phyloP scores from a whole-genome alignment of 2,888 invertebrate genomes.

The Eupithecia pulchellata region DNA sequence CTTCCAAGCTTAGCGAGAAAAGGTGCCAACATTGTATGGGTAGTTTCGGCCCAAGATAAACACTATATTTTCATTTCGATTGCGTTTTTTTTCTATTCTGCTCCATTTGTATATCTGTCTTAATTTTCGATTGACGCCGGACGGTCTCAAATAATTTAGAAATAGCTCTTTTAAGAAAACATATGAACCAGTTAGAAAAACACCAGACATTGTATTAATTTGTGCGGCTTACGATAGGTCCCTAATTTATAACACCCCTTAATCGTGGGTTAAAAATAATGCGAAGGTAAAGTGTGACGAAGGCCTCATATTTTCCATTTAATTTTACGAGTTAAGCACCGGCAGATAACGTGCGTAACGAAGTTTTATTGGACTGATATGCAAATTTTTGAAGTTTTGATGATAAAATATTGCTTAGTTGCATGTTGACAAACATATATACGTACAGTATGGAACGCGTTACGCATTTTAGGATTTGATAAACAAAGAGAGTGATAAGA shows the following conservation, averaged over 20 bases:
- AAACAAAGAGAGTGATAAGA: no score
- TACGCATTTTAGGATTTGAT: not conserved
- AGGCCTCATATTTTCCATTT: constrained; percentile 22
- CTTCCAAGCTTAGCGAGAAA: no score
- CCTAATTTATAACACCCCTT: not conserved
- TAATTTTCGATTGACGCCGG: no score
- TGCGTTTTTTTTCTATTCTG: no score
- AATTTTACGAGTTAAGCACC: constrained; percentile 21
- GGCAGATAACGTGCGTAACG: constrained; percentile 22
- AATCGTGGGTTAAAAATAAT: not conserved
- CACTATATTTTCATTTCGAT: no score
- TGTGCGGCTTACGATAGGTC: not conserved
- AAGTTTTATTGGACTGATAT: constrained; percentile 25
- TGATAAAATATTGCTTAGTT: constrained; percentile 10
- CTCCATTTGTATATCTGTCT: no score
- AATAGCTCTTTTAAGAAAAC: not conserved
- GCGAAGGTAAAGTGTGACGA: constrained; percentile 1
- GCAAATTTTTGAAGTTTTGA: constrained; percentile 16
- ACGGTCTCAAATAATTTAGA: no score
- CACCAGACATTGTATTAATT: not conserved
- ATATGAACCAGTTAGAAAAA: not conserved
- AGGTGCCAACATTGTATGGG: no score
- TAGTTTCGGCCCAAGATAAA: no score
- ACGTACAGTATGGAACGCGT: no score
- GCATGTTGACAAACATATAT: not conserved